Conservation (phyloP, 35 echinoderm and acorn worm species). For the Hemicentrotus pulcherrimus region DNA sequence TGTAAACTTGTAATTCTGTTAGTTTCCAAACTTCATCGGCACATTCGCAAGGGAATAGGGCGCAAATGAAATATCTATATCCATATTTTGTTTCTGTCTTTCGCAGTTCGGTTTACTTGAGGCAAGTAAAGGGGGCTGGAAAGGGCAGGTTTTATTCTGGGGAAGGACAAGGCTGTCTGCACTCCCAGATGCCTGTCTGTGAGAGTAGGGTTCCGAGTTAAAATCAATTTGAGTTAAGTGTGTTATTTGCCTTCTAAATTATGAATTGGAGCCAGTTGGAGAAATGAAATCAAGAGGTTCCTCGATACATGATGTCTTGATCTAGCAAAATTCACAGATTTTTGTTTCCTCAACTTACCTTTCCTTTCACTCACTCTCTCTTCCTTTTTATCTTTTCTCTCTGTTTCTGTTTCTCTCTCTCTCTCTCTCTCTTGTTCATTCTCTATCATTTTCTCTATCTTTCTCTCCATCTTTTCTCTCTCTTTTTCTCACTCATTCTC, state of each 20-base stretch:
- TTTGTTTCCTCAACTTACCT: not conserved
- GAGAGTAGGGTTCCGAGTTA: not conserved
- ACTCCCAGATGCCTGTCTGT: constrained; percentile 5
- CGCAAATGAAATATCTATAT: not conserved
- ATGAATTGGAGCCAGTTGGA: constrained; percentile 24
- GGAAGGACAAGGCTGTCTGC: not conserved
- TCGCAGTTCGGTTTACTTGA: not conserved
- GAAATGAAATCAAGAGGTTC: constrained; percentile 8
- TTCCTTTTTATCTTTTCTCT: not conserved
- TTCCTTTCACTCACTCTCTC: not conserved
- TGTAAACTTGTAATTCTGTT: constrained; percentile 40
- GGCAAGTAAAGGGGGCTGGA: not conserved
- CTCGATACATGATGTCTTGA: constrained; percentile 15
- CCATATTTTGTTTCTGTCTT: not conserved
- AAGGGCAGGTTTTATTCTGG: not conserved
- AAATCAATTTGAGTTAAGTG: constrained; percentile 45
- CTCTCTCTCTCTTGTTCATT: too few relatives aligned
- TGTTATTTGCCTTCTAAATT: constrained; percentile 16
- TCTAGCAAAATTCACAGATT: not conserved
- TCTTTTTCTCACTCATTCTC: too few relatives aligned
- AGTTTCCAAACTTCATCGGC: constrained; percentile 12
- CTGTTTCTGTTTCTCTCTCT: not conserved
- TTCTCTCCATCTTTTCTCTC: too few relatives aligned
- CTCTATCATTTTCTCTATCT: too few relatives aligned
- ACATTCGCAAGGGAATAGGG: not conserved